A percentile compares a stretch with the other conserved stretches of the same genome.
These are phyloP conservation scores for Percopsis transmontana DNA, from an alignment of 2,113 vertebrate genomes.

Conservation along the genomic window DNA sequence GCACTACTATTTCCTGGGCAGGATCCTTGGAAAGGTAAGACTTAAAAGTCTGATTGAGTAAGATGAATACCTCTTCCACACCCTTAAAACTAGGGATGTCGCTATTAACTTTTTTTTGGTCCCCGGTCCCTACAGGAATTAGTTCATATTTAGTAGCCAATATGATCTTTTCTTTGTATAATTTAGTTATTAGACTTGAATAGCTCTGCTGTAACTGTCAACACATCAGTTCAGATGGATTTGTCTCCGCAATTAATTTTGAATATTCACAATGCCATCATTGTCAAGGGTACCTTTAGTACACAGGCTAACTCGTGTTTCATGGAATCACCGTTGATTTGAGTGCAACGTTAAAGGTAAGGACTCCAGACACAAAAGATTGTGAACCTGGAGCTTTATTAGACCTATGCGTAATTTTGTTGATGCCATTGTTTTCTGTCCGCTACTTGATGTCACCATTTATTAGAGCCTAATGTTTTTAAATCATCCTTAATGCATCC, in stretches of 20 bases:
- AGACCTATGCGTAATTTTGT: constrained; percentile 46
- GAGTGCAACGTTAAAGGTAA: not conserved
- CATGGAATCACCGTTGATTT: too few species aligned
- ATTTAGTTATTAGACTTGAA: not conserved
- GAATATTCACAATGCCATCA: not conserved
- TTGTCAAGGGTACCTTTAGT: too few species aligned
- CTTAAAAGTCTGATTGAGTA: not conserved
- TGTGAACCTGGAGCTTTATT: constrained; percentile 48
- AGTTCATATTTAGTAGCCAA: not conserved
- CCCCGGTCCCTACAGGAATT: not conserved
- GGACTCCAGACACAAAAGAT: constrained; percentile 2
- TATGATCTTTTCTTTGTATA: not conserved
- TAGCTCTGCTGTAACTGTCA: not conserved
- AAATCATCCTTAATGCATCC: constrained; percentile 93
- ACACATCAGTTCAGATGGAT: not conserved
- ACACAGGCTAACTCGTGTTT: too few species aligned
- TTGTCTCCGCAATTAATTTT: not conserved
- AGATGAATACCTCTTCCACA: not conserved
- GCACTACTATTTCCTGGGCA: constrained; percentile 97
- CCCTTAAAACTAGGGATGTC: too few species aligned
- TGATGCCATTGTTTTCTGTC: constrained; percentile 58
- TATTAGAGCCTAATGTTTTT: constrained; percentile 93
- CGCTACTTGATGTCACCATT: constrained; percentile 74
- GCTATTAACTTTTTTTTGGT: not conserved
- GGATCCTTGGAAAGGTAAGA: constrained; percentile 97